Percentiles rank a stretch among this genome's conserved stretches.
Conservation (phyloP, 2,888 invertebrate species). For the Acanthosoma haemorrhoidale region DNA sequence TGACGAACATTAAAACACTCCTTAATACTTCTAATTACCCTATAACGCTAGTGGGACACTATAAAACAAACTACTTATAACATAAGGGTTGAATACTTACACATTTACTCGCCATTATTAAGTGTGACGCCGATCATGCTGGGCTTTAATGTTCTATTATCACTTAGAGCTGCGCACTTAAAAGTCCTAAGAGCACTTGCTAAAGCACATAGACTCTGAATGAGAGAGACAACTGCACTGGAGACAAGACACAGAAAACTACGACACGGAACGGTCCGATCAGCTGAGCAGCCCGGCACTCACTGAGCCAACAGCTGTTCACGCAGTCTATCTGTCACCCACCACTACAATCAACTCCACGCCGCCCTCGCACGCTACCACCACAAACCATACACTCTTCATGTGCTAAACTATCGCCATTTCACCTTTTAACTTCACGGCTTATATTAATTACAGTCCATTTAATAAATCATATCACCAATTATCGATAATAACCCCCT, state of each 20-base stretch:
- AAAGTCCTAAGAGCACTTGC: not conserved
- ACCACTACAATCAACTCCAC: not conserved
- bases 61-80: not conserved
- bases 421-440: too few species aligned
- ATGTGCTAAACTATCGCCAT: too few species aligned
- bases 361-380: not conserved
- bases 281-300: conserved; percentile 23
- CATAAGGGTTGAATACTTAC: conserved; percentile 35
- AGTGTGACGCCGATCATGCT: conserved; percentile 30
- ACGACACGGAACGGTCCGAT: not conserved
- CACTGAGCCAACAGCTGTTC: conserved; percentile 19
- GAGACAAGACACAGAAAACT: too few species aligned
- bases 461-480: too few species aligned
- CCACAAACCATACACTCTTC: too few species aligned
- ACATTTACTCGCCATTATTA: conserved; percentile 37
- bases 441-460: too few species aligned
- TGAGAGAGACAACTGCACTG: too few species aligned
- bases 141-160: not conserved
- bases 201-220: not conserved
- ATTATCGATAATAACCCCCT: too few species aligned
- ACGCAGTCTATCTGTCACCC: not conserved
- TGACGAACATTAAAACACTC: too few species aligned
- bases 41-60: not conserved
- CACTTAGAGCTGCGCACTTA: not conserved
- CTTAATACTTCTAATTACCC: not conserved